Conservation (phyloP, 2,888 invertebrate species). For the Mimumesa dahlbomi region DNA sequence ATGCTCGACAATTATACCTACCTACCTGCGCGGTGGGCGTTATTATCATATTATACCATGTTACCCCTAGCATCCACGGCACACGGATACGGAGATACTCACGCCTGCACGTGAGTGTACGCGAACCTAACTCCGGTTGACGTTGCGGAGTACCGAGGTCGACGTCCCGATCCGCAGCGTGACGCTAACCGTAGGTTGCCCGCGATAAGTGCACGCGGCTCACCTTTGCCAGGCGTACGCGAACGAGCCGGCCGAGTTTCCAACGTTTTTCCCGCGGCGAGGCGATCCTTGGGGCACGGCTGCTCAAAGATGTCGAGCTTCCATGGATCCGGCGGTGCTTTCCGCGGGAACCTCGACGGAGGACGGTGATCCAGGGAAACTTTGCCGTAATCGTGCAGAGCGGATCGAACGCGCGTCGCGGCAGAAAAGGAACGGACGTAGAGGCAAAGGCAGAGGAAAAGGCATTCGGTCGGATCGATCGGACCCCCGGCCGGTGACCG, state of each 20-base stretch:
- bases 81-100: constrained; percentile 23
- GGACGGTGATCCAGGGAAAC: too few relatives aligned
- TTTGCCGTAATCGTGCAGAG: too few relatives aligned
- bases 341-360: not conserved
- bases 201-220: too few relatives aligned
- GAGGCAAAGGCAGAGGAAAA: constrained; percentile 32
- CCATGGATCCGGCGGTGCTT: not conserved
- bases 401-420: too few relatives aligned
- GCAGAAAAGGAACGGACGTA: constrained; percentile 25
- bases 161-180: constrained; percentile 39
- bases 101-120: constrained; percentile 38
- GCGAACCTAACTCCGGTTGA: constrained; percentile 38
- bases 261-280: too few relatives aligned
- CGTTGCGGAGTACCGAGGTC: constrained; percentile 39
- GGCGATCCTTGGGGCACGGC: too few relatives aligned
- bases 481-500: constrained; percentile 62
- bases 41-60: constrained; percentile 76
- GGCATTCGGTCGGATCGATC: constrained; percentile 62
- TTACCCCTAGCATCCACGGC: constrained; percentile 37
- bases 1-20: constrained; percentile 78
- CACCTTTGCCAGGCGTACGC: too few relatives aligned
- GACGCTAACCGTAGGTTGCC: not conserved
- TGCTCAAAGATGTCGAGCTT: not conserved
- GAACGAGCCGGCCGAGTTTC: too few relatives aligned
- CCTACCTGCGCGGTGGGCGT: constrained; percentile 74